phyloP scores from a whole-genome alignment of 1,140 invertebrate genomes.

The Ladona fulva region DNA sequence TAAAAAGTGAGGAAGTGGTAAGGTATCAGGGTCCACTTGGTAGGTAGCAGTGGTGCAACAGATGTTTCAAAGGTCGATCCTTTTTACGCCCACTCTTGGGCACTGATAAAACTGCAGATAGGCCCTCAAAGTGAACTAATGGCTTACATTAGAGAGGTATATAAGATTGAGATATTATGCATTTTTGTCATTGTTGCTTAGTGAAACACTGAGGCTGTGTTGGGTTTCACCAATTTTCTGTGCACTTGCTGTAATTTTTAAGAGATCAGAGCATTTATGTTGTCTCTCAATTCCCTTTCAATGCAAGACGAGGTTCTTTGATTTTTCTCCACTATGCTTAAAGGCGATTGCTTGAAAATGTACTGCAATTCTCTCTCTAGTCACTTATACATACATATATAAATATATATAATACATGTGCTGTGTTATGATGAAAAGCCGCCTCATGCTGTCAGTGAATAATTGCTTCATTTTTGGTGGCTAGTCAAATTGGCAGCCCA shows the following conservation, averaged over 20 bases:
- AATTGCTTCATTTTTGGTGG: background rate
- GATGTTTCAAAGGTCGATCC: background rate
- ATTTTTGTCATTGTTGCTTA: background rate
- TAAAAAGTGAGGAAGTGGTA: background rate
- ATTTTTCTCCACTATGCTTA: background rate
- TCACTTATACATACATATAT: background rate
- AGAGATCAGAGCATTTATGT: background rate
- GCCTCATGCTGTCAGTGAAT: background rate
- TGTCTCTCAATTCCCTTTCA: background rate
- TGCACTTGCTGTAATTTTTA: slow-evolving; percentile 10
- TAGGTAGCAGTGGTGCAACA: slow-evolving; percentile 3
- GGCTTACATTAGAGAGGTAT: background rate
- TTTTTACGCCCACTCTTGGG: background rate
- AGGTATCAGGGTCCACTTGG: slow-evolving; percentile 1
- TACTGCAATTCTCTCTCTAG: slow-evolving; percentile 1
- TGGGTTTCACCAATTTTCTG: background rate
- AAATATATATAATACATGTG: background rate
- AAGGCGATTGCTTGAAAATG: background rate
- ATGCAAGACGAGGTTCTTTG: background rate
- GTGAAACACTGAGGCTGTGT: background rate
- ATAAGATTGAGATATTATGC: background rate
- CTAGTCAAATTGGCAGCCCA: background rate
- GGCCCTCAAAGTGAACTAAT: background rate
- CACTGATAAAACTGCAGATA: background rate
- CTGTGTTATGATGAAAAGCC: background rate